These are phyloP conservation scores for Protonibea diacanthus DNA, from an alignment of 2,797 vertebrate species.

Conservation along the genomic window DNA sequence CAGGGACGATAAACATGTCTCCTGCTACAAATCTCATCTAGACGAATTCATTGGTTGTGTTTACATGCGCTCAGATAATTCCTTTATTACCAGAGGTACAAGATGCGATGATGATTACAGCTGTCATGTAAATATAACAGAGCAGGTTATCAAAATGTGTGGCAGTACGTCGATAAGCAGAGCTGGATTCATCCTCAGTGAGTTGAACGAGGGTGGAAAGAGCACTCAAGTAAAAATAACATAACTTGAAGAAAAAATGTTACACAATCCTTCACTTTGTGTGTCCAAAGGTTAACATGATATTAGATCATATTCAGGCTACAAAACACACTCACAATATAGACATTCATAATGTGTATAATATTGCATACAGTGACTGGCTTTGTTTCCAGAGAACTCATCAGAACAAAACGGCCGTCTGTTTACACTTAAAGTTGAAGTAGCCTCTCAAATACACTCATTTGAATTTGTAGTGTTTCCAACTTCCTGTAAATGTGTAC, in stretches of 20 bases:
- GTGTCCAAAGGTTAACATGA: too few relatives aligned
- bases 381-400: too few relatives aligned
- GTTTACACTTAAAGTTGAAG: neutral
- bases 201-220: neutral
- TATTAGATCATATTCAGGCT: too few relatives aligned
- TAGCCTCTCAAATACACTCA: neutral
- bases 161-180: neutral
- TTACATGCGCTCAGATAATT: neutral
- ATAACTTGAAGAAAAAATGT: too few relatives aligned
- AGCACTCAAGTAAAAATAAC: neutral
- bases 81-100: neutral
- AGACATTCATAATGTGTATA: neutral
- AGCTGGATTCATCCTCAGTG: neutral
- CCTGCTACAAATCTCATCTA: neutral
- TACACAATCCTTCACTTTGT: too few relatives aligned
- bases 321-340: neutral
- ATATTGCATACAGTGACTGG: too few relatives aligned
- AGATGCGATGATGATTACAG: neutral
- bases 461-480: neutral
- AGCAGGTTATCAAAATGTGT: neutral
- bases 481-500: neutral
- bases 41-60: slow-evolving; percentile 1
- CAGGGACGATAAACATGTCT: neutral
- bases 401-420: too few relatives aligned
- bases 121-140: neutral